phyloP scores from a whole-genome alignment of 2,113 vertebrate species.

The Nycticebus coucang region DNA sequence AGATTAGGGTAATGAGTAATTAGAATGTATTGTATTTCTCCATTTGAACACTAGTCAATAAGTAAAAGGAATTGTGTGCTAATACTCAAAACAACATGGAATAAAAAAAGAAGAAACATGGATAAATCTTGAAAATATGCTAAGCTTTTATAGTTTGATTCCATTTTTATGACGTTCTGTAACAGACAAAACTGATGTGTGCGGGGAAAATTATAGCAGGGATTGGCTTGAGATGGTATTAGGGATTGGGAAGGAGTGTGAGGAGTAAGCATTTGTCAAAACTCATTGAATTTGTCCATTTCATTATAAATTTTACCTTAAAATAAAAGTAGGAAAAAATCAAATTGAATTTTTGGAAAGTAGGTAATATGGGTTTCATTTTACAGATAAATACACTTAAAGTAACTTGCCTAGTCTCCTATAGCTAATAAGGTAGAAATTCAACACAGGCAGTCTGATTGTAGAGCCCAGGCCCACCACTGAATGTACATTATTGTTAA shows the following conservation, averaged over 20 bases:
- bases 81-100: not conserved
- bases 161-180: not conserved
- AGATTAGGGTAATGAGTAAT: not conserved
- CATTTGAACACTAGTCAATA: not conserved
- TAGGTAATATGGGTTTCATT: not conserved
- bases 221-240: not conserved
- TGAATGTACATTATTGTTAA: not conserved
- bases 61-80: not conserved
- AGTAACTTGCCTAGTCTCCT: not conserved
- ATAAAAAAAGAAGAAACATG: not conserved
- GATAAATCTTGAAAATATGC: constrained; percentile 5
- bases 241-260: not conserved
- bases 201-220: not conserved
- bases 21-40: not conserved
- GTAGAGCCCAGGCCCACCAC: not conserved
- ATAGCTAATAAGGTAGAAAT: not conserved
- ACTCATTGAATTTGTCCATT: constrained; percentile 8
- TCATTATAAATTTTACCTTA: constrained; percentile 17
- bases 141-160: not conserved
- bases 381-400: not conserved
- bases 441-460: not conserved
- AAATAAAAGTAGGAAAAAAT: not conserved
- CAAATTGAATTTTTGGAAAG: not conserved
- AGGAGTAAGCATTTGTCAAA: not conserved
- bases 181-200: not conserved